Evolutionary conservation across 2,797 vertebrate species (phyloP).

Genomic region (Alca torda): DNA sequence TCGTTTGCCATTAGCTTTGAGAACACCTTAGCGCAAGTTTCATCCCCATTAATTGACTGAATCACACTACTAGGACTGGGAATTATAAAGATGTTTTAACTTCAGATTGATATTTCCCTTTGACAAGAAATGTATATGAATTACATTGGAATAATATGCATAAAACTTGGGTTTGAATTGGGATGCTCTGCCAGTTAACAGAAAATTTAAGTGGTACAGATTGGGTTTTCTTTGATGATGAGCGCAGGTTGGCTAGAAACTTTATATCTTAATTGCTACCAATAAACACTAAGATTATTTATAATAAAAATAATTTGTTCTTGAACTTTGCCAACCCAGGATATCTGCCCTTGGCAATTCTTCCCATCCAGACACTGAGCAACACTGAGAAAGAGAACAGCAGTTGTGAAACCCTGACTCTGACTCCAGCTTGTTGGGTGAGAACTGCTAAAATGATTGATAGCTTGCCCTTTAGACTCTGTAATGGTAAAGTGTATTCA

Average conservation of each 20-base stretch:
- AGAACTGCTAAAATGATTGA: constrained; percentile 25
- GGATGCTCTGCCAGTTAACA: neutral
- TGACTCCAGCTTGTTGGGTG: accelerated
- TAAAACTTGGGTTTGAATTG: neutral
- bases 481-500: neutral
- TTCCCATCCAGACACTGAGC: neutral
- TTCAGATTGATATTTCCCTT: neutral
- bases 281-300: neutral
- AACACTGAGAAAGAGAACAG: neutral
- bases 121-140: neutral
- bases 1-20: constrained; percentile 1
- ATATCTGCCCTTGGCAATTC: neutral
- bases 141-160: neutral
- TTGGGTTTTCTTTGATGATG: neutral
- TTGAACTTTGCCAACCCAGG: neutral
- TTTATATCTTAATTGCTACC: neutral
- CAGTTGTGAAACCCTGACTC: neutral
- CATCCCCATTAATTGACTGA: neutral
- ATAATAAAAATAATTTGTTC: neutral
- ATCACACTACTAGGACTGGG: neutral
- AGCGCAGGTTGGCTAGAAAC: neutral
- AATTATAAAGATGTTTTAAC: neutral
- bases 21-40: neutral
- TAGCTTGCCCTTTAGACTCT: constrained; percentile 1
- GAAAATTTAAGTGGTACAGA: neutral